Conservation (phyloP, 2,113 vertebrate genomes). For the Anthoscopus minutus region DNA sequence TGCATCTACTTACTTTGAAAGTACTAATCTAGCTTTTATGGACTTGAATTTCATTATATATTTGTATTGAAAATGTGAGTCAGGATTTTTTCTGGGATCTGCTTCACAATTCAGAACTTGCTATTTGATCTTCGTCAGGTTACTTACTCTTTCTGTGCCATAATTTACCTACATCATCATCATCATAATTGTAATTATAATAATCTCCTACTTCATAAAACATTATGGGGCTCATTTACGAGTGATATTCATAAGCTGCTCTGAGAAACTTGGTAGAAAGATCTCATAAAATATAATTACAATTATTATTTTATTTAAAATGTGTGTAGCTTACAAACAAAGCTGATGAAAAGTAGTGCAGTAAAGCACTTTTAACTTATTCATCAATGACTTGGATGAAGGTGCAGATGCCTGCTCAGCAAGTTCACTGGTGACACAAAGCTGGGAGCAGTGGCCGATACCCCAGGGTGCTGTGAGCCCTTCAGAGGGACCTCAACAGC, state of each 20-base stretch:
- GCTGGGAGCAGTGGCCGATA: background rate
- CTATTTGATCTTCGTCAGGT: slow-evolving; percentile 37
- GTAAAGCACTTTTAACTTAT: background rate
- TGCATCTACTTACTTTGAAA: background rate
- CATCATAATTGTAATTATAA: slow-evolving; percentile 41
- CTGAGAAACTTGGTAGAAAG: slow-evolving; percentile 33
- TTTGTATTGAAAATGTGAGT: slow-evolving; percentile 49
- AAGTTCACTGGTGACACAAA: background rate
- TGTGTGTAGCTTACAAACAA: background rate
- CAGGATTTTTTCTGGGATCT: slow-evolving; percentile 22
- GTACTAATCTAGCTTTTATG: slow-evolving; percentile 26
- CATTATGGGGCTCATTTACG: slow-evolving; percentile 34
- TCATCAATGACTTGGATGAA: background rate
- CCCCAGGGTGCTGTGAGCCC: background rate
- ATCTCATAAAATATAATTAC: slow-evolving; percentile 20
- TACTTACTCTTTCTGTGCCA: slow-evolving; percentile 2
- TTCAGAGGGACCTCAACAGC: background rate
- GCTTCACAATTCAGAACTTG: background rate
- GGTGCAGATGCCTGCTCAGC: background rate
- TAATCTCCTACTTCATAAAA: slow-evolving; percentile 13
- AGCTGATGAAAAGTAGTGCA: background rate
- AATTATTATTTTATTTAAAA: slow-evolving; percentile 34
- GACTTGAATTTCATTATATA: slow-evolving; percentile 29
- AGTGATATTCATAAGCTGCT: slow-evolving; percentile 24
- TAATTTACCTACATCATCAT: slow-evolving; percentile 33